Percentiles rank a stretch among this genome's conserved stretches.
Conservation (phyloP, 2,888 invertebrate species). For the Limnephilus marmoratus region DNA sequence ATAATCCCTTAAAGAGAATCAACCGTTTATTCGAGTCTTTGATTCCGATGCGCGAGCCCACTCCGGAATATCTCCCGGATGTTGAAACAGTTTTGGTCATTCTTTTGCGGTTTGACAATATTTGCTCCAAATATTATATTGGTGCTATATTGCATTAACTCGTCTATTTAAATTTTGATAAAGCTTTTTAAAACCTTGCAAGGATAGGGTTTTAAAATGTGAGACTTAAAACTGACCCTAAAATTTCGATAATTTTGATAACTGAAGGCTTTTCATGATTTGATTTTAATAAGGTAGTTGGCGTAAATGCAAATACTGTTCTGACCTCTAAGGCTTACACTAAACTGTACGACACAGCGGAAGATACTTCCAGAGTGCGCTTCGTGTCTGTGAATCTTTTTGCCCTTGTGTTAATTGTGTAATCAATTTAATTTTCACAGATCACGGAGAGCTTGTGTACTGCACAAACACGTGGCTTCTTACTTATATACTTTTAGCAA, state of each 20-base stretch:
- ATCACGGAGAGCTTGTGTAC: conserved; percentile 55
- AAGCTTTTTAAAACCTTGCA: neutral
- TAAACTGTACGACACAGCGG: conserved; percentile 24
- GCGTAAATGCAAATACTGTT: neutral
- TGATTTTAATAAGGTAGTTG: neutral
- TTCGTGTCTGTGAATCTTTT: conserved; percentile 51
- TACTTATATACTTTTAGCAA: neutral
- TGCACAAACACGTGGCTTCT: conserved; percentile 49
- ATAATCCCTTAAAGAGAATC: conserved; percentile 66
- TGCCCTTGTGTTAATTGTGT: conserved; percentile 54
- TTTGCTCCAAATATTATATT: neutral
- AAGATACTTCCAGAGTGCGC: conserved; percentile 40
- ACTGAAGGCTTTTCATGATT: neutral
- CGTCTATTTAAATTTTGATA: neutral
- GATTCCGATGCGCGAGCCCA: conserved; percentile 38
- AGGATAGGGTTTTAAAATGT: neutral
- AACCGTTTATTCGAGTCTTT: conserved; percentile 57
- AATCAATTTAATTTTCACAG: conserved; percentile 62
- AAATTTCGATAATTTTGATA: neutral
- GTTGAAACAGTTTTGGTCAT: conserved; percentile 20
- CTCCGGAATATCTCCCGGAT: neutral
- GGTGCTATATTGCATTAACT: neutral
- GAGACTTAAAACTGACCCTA: neutral
- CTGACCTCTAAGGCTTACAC: conserved; percentile 30
- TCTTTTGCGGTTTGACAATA: conserved; percentile 25